Base-by-base conservation (phyloP, 2,888 invertebrate genomes). In the Adelphocoris suturalis region DNA sequence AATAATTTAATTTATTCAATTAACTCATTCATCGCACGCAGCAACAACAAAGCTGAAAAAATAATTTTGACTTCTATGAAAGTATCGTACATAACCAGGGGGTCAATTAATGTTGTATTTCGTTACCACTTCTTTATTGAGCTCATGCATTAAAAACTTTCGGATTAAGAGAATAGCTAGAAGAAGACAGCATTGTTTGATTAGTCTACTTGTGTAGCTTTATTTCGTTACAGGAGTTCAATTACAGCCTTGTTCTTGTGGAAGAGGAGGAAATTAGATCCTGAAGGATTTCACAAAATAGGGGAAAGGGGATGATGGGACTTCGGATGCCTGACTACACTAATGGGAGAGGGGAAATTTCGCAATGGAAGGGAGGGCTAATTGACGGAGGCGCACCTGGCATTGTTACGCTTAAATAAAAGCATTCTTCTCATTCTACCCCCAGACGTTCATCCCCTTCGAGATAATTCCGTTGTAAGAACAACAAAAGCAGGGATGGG, bases 311-410 rank as follows among this genome's bases (percentile, higher is more conserved):
- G 27, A 68, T 23, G 68, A 78, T 46, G 19, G 46, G 78, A 46
- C 78, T 37, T 78, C 47, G 16, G 78, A 78, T 78, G 78, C 78
- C 78, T 46, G 68, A 68, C 68, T 68, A 23, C 68, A 23, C 78
- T 47, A 78, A 78, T 46, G 46, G n/a, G 37, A n/a, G 37, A 37
- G 37, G 28, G 75, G 28, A 76, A 37, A 27, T 19, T 12, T 37
- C 1, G 37, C 16, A 4, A 37, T 28, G 75, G 12, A 19, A 12
- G 78, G 5, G 37, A 16, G 78, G 19, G 19, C 46, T 37, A 46
- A 78, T 46, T 78, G 78, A 78, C 37, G 46, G 46, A 28, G 78
- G 78, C 78, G 78, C 78, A 78, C 78, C 78, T 78, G 78, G 78
- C 37, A 78, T 78, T 78, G 16, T 78, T 78, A 78, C 78, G 78